Evolutionary conservation across 2,888 invertebrate species (phyloP).

Genomic region (Elmis aenea): DNA sequence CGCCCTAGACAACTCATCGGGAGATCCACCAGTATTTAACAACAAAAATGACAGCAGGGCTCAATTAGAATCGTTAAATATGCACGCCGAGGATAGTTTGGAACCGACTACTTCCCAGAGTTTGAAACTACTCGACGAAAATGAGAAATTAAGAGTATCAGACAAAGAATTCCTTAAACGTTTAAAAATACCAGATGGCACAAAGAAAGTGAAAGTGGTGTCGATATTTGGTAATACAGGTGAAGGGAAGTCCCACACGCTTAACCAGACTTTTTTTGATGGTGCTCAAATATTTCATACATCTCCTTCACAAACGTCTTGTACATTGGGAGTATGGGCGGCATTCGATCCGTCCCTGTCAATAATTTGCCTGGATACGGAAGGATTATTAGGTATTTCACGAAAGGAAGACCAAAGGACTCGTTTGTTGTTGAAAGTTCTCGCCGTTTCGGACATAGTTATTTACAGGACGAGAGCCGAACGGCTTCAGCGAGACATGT

Average conservation of each 20-base stretch:
- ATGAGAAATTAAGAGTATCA: conserved; percentile 56
- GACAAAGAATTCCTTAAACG: conserved; percentile 51
- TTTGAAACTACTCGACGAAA: conserved; percentile 58
- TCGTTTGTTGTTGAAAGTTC: conserved; percentile 67
- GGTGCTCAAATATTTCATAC: conserved; percentile 61
- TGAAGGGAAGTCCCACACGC: conserved; percentile 75
- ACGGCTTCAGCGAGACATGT: conserved; percentile 70
- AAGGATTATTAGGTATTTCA: conserved; percentile 66
- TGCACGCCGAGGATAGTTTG: conserved; percentile 18
- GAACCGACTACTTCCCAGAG: conserved; percentile 33
- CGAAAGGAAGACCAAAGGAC: conserved; percentile 59
- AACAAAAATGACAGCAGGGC: conserved; percentile 9
- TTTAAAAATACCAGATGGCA: conserved; percentile 47
- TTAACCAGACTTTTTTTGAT: conserved; percentile 65
- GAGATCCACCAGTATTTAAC: conserved; percentile 10
- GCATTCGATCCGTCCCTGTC: conserved; percentile 62
- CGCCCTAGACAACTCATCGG: conserved; percentile 20
- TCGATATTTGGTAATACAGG: conserved; percentile 82
- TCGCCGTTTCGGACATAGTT: conserved; percentile 78
- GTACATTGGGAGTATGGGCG: conserved; percentile 75
- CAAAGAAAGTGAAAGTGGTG: conserved; percentile 66
- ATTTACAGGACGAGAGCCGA: conserved; percentile 73
- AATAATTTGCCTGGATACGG: conserved; percentile 72
- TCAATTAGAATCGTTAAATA: conserved; percentile 24
- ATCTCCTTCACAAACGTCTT: conserved; percentile 62